phyloP scores from a whole-genome alignment of 2,888 invertebrate genomes.

The Metacarcinus magister region DNA sequence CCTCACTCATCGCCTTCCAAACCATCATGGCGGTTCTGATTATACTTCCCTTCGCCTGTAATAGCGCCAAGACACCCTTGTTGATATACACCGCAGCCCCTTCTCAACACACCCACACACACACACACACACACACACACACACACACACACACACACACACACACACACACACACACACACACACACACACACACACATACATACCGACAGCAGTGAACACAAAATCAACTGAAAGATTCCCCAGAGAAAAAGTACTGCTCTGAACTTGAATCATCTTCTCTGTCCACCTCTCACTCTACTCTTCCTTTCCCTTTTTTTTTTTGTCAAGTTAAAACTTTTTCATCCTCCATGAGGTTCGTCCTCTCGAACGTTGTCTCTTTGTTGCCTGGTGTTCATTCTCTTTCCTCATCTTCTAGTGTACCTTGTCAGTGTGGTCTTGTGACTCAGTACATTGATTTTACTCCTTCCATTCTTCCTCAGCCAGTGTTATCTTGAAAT shows the following conservation, averaged over 20 bases:
- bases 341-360: background rate
- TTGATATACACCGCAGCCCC: constrained; percentile 16
- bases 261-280: background rate
- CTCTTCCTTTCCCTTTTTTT: background rate
- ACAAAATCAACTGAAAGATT: background rate
- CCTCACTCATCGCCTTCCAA: constrained; percentile 16
- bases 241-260: background rate
- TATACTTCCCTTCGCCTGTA: constrained; percentile 4
- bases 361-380: background rate
- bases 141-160: background rate
- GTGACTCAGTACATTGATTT: background rate
- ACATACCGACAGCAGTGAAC: too few species aligned
- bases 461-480: background rate
- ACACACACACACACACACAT: too few species aligned
- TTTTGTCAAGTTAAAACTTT: background rate
- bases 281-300: background rate
- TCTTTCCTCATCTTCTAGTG: background rate
- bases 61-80: background rate
- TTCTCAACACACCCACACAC: background rate
- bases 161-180: background rate
- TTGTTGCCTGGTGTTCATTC: background rate
- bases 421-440: background rate
- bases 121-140: constrained; percentile 13
- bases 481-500: background rate
- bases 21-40: background rate